Evolutionary conservation across 2,888 invertebrate genomes (phyloP).

Genomic region (Tanytarsus gracilentus): DNA sequence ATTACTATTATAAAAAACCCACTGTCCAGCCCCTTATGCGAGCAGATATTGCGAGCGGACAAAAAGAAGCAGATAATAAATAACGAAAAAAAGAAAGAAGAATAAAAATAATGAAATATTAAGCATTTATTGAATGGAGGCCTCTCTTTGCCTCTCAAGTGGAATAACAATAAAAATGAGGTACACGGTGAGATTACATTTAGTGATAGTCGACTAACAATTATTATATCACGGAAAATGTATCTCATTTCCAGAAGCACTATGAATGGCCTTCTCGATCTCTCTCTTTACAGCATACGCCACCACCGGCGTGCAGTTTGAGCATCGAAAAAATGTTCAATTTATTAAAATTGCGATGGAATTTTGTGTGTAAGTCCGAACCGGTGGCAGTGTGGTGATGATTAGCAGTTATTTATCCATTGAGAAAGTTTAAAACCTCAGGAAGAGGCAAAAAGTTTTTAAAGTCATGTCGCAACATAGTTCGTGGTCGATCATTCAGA

Average conservation of each 20-base stretch:
- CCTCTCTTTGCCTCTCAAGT: neutral
- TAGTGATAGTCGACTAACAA: constrained; percentile 23
- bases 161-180: neutral
- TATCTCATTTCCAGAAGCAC: constrained; percentile 24
- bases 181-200: constrained; percentile 19
- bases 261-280: neutral
- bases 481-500: constrained; percentile 20
- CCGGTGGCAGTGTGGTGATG: too few species aligned
- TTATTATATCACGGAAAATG: constrained; percentile 22
- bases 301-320: too few species aligned
- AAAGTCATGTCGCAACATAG: constrained; percentile 1
- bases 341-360: too few species aligned
- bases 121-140: constrained; percentile 15
- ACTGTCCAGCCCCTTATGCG: too few species aligned
- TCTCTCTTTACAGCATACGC: constrained; percentile 11
- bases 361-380: too few species aligned
- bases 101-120: constrained; percentile 24
- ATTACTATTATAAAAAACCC: too few species aligned
- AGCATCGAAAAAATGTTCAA: too few species aligned
- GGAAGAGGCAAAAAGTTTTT: neutral
- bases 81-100: neutral
- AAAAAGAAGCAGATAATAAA: constrained; percentile 9
- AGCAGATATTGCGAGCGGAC: too few species aligned
- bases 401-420: too few species aligned
- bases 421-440: too few species aligned